These are phyloP conservation scores for Blennius ocellaris DNA, from an alignment of 2,113 vertebrate species.

Conservation along the genomic window DNA sequence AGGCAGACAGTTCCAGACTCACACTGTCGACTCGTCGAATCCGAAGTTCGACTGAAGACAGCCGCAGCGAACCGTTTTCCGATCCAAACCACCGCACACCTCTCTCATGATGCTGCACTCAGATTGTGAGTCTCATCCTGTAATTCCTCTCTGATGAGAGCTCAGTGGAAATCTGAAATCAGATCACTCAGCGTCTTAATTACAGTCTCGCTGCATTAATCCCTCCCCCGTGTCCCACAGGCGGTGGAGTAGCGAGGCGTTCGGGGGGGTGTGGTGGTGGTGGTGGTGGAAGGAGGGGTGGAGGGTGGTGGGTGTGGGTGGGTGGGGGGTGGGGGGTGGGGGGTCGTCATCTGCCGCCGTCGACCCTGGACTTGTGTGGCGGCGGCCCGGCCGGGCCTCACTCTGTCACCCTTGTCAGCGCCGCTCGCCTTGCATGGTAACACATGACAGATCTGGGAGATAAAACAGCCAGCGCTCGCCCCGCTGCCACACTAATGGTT, in stretches of 20 bases:
- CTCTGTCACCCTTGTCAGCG: constrained; percentile 62
- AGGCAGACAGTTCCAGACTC: no score
- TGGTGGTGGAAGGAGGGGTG: no score
- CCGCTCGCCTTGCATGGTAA: constrained; percentile 45
- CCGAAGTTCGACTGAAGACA: background rate
- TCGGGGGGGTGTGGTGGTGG: no score
- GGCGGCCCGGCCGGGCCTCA: constrained; percentile 33
- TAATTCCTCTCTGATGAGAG: constrained; percentile 64
- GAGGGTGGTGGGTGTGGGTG: background rate
- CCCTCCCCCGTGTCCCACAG: constrained; percentile 47
- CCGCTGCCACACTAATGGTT: constrained; percentile 72
- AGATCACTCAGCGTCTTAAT: constrained; percentile 78
- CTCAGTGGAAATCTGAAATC: constrained; percentile 73
- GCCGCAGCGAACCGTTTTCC: background rate
- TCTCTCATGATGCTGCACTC: constrained; percentile 32
- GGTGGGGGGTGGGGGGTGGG: background rate
- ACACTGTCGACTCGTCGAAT: no score
- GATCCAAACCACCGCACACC: background rate
- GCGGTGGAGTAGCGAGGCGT: constrained; percentile 34
- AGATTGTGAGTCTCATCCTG: constrained; percentile 62
- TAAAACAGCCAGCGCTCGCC: constrained; percentile 65
- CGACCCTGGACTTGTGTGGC: constrained; percentile 31
- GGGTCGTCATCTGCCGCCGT: background rate
- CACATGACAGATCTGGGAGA: constrained; percentile 75
- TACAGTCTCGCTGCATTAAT: constrained; percentile 64